Base-by-base conservation (phyloP, 2,888 invertebrate species). In the Drosophila kokeensis region DNA sequence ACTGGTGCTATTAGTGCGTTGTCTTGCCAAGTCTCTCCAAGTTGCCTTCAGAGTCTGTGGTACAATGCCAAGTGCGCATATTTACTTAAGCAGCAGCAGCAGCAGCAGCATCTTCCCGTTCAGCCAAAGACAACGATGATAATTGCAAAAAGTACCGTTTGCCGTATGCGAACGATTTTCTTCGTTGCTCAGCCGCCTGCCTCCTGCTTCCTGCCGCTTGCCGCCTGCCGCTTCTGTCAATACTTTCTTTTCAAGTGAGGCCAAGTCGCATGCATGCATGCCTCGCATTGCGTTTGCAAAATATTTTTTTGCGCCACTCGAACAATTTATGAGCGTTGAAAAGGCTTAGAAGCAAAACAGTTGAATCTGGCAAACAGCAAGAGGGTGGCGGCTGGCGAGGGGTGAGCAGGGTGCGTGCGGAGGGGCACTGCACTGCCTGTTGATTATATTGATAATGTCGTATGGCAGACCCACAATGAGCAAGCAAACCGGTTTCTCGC, bases 251-350 rank as follows among this genome's bases (percentile, higher is more conserved):
- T 79, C 71, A 77, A 70, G 77, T 66, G 70, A 55, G 30, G 71
- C 71, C 68, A 21, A 45, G 45, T 73, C 71, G 76, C 73, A 71
- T 83, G 78, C 74, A 73, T 82, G 78, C 73, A 73, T 86, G 82
- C 74, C 73, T 80, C 76, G 78, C 73, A 82, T 82, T 89, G 87
- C 89, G 84, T 84, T 85, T 82, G 86, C 83, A 87, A 90, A 87
- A 86, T 86, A 86, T 87, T 87, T 84, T 65, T 73, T 75, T 81
- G 71, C 74, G 74, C 79, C 74, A 62, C 76, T 76, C 76, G 48
- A 82, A 78, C 86, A 89, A 89, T 89, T 87, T 87, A 87, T 87
- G 87, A 87, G 89, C 88, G 84, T 89, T 87, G 90, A 87, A 87
- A 87, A 87, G 90, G 85, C 87, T 87, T 90, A 89, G 90, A 87